Evolutionary conservation across 2,888 invertebrate species (phyloP), one percentile per base, ranked within the genome.

Genomic region (Orthosia gothica): DNA sequence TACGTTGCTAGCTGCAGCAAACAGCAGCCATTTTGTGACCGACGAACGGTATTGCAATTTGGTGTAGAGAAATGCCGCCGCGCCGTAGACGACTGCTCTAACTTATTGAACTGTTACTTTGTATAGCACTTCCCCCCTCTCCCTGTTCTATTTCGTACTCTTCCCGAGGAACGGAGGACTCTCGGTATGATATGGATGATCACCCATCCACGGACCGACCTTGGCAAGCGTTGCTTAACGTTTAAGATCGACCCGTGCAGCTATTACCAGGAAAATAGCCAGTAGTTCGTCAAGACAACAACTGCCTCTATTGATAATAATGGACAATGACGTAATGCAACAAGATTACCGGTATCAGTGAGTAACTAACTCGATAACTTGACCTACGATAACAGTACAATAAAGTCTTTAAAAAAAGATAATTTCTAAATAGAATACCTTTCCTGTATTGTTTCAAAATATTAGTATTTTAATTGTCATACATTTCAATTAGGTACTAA

Each of bases 371-470:
- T 11, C 15, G 15, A 50, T 32, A 12, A n/a, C 54, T 55, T 68
- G 72, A 61, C 20, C 5, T 55, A n/a, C 47, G 45, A 59, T 74
- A 72, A 70, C 58, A 18, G 18, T 32, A 45, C 12, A 18, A 23
- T 66, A 9, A 61, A 61, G 1, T 18, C 7, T 13, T 65, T 40
- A 12, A 65, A 65, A 26, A n/a, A 5, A 40, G 3, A 3, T 9
- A 40, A 40, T 40, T 16, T 32, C 15, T 52, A 12, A 65, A 40
- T 4, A 45, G 20, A 26, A 16, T 26, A 16, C 11, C 11, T 67
- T 47, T 45, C 7, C 26, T 26, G 0, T 32, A 40, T 40, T 40
- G 40, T 40, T 9, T 40, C 9, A 40, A 40, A 32, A 32, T 32
- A 32, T 5, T 5, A 7, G 32, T 32, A 7, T 32, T 32, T 32